Base-by-base conservation (phyloP, 2,797 vertebrate genomes). In the Gouania willdenowi region DNA sequence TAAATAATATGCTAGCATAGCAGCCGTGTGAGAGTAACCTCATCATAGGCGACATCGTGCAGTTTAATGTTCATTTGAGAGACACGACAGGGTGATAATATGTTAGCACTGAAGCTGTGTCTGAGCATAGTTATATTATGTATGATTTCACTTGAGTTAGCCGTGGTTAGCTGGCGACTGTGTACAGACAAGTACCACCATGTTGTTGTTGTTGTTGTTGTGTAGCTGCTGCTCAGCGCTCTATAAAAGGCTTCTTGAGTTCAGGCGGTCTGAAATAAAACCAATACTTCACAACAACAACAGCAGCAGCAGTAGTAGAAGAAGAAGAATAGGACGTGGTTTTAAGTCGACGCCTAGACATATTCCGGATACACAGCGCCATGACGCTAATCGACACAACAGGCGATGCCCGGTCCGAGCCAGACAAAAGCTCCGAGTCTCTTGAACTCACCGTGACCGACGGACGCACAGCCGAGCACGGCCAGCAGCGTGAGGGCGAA, bases 401-500 rank as follows among this genome's bases (percentile, higher is more conserved):
- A 82, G 84, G 76, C 79, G 68, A 75, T 79, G 75, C 74, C 71
- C 69, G 18, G 77, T 75, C 75, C 77, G 50, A 68, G 9, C 39
- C 66, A 81, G 73, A 77, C 75, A 75, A 81, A 76, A 83, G 71
- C 65, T 68, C 50, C 33, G 2, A 31, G 25, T 53, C 8, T n/a
- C n/a, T n/a, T n/a, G 50, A 64, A 89, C 90, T 88, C 54, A 91
- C 91, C 88, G 15, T 79, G 43, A 53, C 75, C 78, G 71, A 73
- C 46, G 12, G 68, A 64, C 58, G 50, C 69, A 13, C 65, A 70
- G 60, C 82, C 86, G 7, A 59, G 6, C 64, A 90, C 83, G 77
- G 71, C 70, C 36, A 88, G 53, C 51, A 88, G 54, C 47, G 77
- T 35, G 21, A 71, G 59, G 56, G 67, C 66, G 11, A 45, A 60